These are phyloP conservation scores for Orycteropus afer DNA, from an alignment of 2,113 vertebrate genomes.

Conservation along the genomic window DNA sequence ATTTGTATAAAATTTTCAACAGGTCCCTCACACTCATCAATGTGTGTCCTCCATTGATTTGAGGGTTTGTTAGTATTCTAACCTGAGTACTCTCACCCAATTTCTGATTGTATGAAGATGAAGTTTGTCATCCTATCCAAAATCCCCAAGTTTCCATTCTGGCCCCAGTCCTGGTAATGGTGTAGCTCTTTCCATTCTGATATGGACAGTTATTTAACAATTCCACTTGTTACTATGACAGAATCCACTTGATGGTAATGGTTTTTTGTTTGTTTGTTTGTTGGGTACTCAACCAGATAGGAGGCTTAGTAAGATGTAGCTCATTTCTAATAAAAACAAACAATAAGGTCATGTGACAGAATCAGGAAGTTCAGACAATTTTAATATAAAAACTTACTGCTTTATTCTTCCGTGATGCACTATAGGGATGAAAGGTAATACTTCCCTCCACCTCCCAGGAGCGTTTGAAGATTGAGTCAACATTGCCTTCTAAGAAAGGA, in stretches of 20 bases:
- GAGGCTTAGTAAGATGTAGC: background rate
- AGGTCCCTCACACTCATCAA: background rate
- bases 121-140: background rate
- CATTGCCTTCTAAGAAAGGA: background rate
- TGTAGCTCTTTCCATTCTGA: background rate
- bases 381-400: background rate
- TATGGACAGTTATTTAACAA: background rate
- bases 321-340: background rate
- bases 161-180: background rate
- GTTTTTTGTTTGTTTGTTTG: no score
- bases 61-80: background rate
- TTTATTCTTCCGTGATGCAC: background rate
- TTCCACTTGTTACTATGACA: no score
- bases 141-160: background rate
- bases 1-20: background rate
- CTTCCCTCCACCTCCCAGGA: background rate
- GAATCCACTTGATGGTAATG: no score
- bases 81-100: background rate
- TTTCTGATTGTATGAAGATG: background rate
- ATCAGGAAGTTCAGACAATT: background rate
- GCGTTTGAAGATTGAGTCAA: background rate
- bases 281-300: background rate
- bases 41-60: background rate
- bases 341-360: background rate
- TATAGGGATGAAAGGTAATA: background rate